These are phyloP conservation scores for Palythoa grandis DNA, from an alignment of 92 coral and sea anemone genomes.

Conservation along the genomic window DNA sequence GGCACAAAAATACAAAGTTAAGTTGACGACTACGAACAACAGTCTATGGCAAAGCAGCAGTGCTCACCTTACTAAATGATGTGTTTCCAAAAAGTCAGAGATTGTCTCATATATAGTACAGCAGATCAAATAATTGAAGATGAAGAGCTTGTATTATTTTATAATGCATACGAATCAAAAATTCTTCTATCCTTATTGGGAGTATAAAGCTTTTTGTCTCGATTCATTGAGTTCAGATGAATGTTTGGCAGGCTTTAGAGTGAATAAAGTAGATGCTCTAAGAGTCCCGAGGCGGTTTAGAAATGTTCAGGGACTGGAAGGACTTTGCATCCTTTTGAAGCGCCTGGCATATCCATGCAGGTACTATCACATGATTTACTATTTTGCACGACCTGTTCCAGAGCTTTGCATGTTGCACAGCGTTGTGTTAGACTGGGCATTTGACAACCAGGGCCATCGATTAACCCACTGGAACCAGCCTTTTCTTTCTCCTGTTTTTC, in stretches of 20 bases:
- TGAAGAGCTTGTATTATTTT: not conserved
- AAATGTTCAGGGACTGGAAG: slow-evolving; percentile 52
- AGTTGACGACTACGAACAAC: no score
- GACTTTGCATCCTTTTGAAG: slow-evolving; percentile 49
- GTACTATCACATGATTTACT: slow-evolving; percentile 44
- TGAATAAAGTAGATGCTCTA: not conserved
- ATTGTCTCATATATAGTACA: no score
- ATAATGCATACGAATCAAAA: slow-evolving; percentile 23
- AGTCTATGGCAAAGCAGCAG: no score
- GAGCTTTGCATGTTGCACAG: slow-evolving; percentile 48
- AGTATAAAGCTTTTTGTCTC: slow-evolving; percentile 25
- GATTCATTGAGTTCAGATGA: slow-evolving; percentile 36
- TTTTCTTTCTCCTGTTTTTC: slow-evolving; percentile 30
- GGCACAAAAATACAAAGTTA: slow-evolving; percentile 9
- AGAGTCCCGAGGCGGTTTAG: slow-evolving; percentile 34
- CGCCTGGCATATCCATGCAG: slow-evolving; percentile 55
- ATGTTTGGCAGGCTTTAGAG: not conserved
- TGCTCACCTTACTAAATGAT: no score
- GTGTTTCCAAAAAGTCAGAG: no score
- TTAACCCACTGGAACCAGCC: slow-evolving; percentile 60
- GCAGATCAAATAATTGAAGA: no score
- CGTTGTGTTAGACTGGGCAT: slow-evolving; percentile 48
- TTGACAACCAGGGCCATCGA: slow-evolving; percentile 39
- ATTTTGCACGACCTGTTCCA: slow-evolving; percentile 50
- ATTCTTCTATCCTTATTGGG: slow-evolving; percentile 44